Base-by-base conservation (phyloP, 1,140 invertebrate species). In the Macrosteles quadrilineatus region DNA sequence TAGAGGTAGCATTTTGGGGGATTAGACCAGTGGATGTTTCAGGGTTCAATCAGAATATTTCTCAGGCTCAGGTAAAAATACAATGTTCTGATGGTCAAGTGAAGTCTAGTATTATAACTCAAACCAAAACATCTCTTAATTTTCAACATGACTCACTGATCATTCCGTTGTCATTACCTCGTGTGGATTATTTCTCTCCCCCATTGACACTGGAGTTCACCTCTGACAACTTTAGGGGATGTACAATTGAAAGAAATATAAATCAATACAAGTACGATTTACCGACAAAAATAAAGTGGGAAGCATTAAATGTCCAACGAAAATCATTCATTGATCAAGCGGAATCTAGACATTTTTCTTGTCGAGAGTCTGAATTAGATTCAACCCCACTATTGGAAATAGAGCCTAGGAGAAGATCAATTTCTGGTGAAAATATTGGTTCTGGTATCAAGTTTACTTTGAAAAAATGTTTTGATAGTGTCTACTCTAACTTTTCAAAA, bases 31-130 rank as follows among this genome's bases (percentile, higher is more conserved):
- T 36, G 14, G 32, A 36, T 14, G 32, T 36, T 14, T 47, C 40
- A 1, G 40, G 53, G 25, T 6, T 29, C 11, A 66, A 23, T 17
- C 21, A 27, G 45, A 1, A 68, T 9, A 53, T 55, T 6, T 23
- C 40, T 25, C 9, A n/a, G 1, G 78, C 77, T 17, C 76, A 79
- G n/a, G 21, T 19, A 19, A 23, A 3, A 19, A 50, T 50, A 23
- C 17, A 50, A 19, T 50, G 47, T 50, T 19, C 17, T 50, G 6
- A 19, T 11, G 4, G 4, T 6, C 4, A 50, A 50, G 3, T 50
- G 21, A 19, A n/a, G 21, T 50, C 47, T 11, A 50, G n/a, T 23
- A n/a, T 50, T 50, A 4, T 50, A 50, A 50, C 17, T 50, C 17
- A 23, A 19, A n/a, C 47, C 4, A 50, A 11, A 6, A n/a, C 4